Evolutionary conservation across 2,888 invertebrate genomes (phyloP), one percentile per base, ranked within the genome.

Genomic region (Morpho achilles): DNA sequence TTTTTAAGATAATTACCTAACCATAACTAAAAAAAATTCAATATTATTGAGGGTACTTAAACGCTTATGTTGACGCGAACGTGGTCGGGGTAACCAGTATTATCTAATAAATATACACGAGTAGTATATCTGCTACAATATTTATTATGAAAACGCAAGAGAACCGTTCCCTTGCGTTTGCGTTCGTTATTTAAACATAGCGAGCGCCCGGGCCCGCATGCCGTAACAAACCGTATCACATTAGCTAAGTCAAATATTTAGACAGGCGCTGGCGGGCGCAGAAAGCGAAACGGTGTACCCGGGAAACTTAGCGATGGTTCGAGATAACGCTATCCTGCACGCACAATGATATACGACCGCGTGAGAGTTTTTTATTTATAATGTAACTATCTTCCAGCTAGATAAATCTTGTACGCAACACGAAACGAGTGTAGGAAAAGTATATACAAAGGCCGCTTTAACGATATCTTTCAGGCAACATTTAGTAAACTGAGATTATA

Each of bases 241-340:
- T 80, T 79, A 78, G 73, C 66, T 68, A 71, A 74, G 61, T 71
- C 73, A 77, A 85, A 84, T 83, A 83, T 84, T 85, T 82, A 77
- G 71, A 73, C 74, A 72, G 70, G 69, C 57, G 58, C 53, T 55
- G 47, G 47, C 39, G 45, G 52, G 45, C 59, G 56, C 59, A 60
- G 58, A 62, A 79, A 82, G 72, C 73, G 68, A 69, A 74, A 68
- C 72, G 66, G 48, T 72, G 74, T 69, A 67, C 54, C 49, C 53
- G 48, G 63, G 47, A 59, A 58, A 53, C 62, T 62, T 53, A 65
- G 54, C 56, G 61, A 62, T 65, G 59, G 63, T 68, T 44, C n/a
- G 49, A 61, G 61, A 61, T 59, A 56, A 56, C 53, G 49, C 45
- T 43, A 51, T 9, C 52, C 8, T 39, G 22, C 58, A 50, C 56